phyloP scores from a whole-genome alignment of 2,113 vertebrate species.

The Garra rufa region DNA sequence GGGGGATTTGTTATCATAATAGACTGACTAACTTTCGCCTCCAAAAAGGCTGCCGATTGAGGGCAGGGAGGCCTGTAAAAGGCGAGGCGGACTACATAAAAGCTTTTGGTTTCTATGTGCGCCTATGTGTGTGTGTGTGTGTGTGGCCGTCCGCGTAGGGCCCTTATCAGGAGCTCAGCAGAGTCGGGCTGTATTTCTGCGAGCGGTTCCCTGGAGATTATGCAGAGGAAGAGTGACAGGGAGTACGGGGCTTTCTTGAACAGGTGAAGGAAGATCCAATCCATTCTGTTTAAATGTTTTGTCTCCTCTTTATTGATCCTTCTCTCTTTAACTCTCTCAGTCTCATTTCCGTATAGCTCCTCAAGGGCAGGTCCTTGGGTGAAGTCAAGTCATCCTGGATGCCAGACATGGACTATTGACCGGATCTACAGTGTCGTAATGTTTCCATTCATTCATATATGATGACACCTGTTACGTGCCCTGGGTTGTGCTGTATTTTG shows the following conservation, averaged over 20 bases:
- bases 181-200: constrained; percentile 60
- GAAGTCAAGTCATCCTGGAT: constrained; percentile 49
- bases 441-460: constrained; percentile 40
- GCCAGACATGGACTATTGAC: constrained; percentile 51
- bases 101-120: constrained; percentile 18
- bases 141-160: constrained; percentile 46
- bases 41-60: constrained; percentile 18
- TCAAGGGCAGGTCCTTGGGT: constrained; percentile 60
- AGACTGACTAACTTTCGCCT: constrained; percentile 49
- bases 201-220: constrained; percentile 46
- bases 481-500: background rate
- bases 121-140: constrained; percentile 47
- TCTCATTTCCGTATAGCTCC: constrained; percentile 16
- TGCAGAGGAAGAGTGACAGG: constrained; percentile 55
- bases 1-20: constrained; percentile 53
- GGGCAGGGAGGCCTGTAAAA: constrained; percentile 23
- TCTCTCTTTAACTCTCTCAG: constrained; percentile 38
- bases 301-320: constrained; percentile 56
- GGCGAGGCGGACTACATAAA: constrained; percentile 29
- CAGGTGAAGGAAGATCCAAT: constrained; percentile 60
- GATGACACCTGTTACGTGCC: constrained; percentile 9
- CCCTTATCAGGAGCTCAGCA: constrained; percentile 59
- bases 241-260: constrained; percentile 46
- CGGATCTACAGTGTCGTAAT: constrained; percentile 19
- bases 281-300: constrained; percentile 61